Evolutionary conservation across 1,140 invertebrate species (phyloP).

Genomic region (Leptinotarsa texana): DNA sequence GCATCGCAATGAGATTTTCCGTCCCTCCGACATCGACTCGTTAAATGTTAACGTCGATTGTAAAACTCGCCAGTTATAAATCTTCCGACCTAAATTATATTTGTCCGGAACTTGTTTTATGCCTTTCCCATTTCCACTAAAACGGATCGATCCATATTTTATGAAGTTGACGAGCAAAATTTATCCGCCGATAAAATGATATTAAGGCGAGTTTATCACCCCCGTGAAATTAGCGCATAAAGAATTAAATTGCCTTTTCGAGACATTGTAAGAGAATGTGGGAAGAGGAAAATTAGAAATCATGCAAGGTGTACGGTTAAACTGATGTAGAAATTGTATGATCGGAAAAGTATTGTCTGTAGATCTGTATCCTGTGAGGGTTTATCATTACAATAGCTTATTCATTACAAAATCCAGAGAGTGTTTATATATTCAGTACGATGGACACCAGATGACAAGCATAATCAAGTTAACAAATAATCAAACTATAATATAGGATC

Average conservation of each 20-base stretch:
- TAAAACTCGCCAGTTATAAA: conserved; percentile 51
- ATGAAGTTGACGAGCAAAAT: conserved; percentile 46
- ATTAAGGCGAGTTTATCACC: conserved; percentile 29
- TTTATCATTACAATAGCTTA: too few relatives aligned
- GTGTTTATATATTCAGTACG: too few relatives aligned
- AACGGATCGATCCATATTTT: conserved; percentile 48
- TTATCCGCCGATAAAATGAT: conserved; percentile 41
- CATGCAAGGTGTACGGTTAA: too few relatives aligned
- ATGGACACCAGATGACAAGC: too few relatives aligned
- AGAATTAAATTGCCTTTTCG: conserved; percentile 18
- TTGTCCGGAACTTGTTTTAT: conserved; percentile 51
- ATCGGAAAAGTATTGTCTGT: too few relatives aligned
- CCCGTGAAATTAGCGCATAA: conserved; percentile 18
- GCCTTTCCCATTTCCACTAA: conserved; percentile 40
- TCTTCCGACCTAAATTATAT: conserved; percentile 50
- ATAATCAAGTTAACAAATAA: too few relatives aligned
- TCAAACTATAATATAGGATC: too few relatives aligned
- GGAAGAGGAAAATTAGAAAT: too few relatives aligned
- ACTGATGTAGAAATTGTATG: too few relatives aligned
- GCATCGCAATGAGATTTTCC: conserved; percentile 43
- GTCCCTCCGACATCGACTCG: conserved; percentile 30
- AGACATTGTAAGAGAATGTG: background rate
- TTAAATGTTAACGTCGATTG: conserved; percentile 51
- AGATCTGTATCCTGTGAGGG: too few relatives aligned
- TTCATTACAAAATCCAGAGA: too few relatives aligned